Evolutionary conservation across 2,113 vertebrate genomes (phyloP), one percentile per base, ranked within the genome.

Genomic region (Dasyurus viverrinus): DNA sequence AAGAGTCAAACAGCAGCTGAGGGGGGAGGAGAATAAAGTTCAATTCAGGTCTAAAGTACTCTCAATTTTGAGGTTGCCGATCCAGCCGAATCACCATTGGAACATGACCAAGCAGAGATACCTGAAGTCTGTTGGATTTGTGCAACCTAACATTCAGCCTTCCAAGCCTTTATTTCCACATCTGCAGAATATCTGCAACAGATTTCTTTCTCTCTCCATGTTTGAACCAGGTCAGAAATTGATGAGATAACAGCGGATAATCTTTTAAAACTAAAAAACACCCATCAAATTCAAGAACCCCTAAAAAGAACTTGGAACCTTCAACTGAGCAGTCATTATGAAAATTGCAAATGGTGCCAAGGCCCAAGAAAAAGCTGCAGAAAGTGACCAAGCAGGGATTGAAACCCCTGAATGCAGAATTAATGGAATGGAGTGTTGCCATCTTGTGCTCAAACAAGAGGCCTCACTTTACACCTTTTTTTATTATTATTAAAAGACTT

Each of bases 331-430:
- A 94, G 96, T 97, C 94, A 91, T 93, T 93, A 94, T 11, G 95
- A 95, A 96, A 95, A 90, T 95, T 96, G 91, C 54, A 96, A 54
- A 96, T 90, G 94, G 97, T 97, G 98, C 97, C 97, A 97, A 97
- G 97, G 92, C 96, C 94, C 91, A 96, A 53, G 46, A 89, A 96
- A 76, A 91, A 93, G 84, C 94, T 95, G 60, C 26, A 89, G 96
- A 90, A 97, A 53, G 89, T 47, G 92, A 96, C 93, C 55, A 30
- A 91, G 94, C 96, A 89, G 94, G 89, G 90, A 91, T 48, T 52
- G 90, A 57, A 53, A 26, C 89, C 50, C 93, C 91, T 53, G 84
- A 96, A 94, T 27, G 90, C 91, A 95, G 9, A 92, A 36, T 94
- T 54, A 24, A 93, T 89, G 55, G 89, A 50, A 93, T 55, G 50